Percentiles rank a stretch among this genome's conserved stretches.
Evolutionary conservation across 2,113 vertebrate species (phyloP).

Genomic region (Rostratula benghalensis): DNA sequence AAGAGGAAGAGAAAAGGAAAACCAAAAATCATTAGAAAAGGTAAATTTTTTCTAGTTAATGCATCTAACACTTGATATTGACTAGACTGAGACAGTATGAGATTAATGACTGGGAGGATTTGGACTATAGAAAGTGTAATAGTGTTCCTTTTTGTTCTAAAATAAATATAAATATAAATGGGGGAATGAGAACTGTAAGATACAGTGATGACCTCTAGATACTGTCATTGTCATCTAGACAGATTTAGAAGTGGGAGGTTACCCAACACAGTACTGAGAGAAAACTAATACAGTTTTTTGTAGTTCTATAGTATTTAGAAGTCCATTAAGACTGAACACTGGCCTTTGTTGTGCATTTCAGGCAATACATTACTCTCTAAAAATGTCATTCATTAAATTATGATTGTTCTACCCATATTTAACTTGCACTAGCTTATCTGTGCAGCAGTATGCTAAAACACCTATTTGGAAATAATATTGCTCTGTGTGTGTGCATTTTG

Average conservation of each 20-base stretch:
- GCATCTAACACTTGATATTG: background rate
- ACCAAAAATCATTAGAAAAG: slow-evolving; percentile 57
- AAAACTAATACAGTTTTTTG: background rate
- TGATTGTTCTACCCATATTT: slow-evolving; percentile 36
- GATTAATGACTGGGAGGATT: slow-evolving; percentile 39
- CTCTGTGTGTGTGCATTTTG: accelerated
- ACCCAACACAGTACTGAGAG: background rate
- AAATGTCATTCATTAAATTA: slow-evolving; percentile 56
- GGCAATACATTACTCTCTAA: slow-evolving; percentile 39
- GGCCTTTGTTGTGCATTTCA: slow-evolving; percentile 46
- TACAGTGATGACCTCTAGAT: background rate
- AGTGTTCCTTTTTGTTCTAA: slow-evolving; percentile 41
- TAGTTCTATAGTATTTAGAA: background rate
- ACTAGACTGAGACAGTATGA: slow-evolving; percentile 28
- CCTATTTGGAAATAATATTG: background rate
- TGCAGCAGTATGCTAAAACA: background rate
- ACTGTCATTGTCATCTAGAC: background rate
- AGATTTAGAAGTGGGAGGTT: background rate
- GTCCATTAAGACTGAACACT: background rate
- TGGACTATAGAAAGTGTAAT: slow-evolving; percentile 8
- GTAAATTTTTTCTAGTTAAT: slow-evolving; percentile 31
- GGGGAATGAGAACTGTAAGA: slow-evolving; percentile 52
- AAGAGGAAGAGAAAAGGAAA: slow-evolving; percentile 46
- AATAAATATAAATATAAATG: slow-evolving; percentile 10
- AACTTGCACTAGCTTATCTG: slow-evolving; percentile 58